Conservation (phyloP, 2,888 invertebrate species). For the Sphaeridia pumilis region DNA sequence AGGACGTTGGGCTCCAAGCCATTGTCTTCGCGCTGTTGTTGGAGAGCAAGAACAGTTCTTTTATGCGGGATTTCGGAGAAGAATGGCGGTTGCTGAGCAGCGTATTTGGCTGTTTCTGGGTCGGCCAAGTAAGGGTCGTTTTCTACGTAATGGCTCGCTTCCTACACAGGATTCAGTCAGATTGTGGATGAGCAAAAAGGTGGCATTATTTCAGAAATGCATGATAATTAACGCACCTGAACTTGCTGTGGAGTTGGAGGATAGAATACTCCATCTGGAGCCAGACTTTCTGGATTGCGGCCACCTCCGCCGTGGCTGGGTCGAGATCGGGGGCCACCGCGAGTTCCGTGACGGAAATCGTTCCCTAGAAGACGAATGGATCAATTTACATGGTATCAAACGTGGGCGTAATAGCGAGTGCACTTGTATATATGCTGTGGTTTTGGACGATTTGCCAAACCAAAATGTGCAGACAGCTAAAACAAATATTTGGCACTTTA, state of each 20-base stretch:
- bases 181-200: background rate
- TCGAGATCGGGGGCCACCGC: conserved; percentile 2
- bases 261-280: conserved; percentile 33
- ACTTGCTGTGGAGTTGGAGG: conserved; percentile 15
- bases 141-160: conserved; percentile 29
- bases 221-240: background rate
- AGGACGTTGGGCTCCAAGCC: conserved; percentile 50
- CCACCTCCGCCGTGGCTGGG: conserved; percentile 5
- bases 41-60: conserved; percentile 49
- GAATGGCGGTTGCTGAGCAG: conserved; percentile 42
- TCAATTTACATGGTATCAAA: no score
- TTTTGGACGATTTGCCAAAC: background rate
- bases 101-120: conserved; percentile 32
- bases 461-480: background rate
- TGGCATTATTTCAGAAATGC: background rate
- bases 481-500: conserved; percentile 20
- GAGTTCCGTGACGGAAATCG: conserved; percentile 8
- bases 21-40: conserved; percentile 49
- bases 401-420: no score
- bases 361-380: conserved; percentile 7
- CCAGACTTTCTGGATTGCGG: conserved; percentile 26
- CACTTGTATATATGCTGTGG: background rate
- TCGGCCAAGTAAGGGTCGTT: conserved; percentile 33
- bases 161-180: background rate
- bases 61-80: conserved; percentile 55